Conservation (phyloP, 2,113 vertebrate species). For the Gopherus flavomarginatus region DNA sequence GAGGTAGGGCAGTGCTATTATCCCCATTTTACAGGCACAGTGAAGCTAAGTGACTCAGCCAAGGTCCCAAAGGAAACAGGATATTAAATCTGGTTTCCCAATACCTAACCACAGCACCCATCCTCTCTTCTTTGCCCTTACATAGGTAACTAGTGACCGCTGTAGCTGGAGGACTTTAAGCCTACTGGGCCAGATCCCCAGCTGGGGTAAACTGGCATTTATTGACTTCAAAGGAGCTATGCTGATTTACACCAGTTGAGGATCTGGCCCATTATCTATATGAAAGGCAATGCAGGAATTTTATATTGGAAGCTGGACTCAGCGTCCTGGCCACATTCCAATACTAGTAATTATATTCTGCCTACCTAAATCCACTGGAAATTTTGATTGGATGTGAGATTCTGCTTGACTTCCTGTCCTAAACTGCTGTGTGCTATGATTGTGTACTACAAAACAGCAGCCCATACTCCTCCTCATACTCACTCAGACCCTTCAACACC, state of each 20-base stretch:
- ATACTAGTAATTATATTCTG: background rate
- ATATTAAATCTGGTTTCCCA: background rate
- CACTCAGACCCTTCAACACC: background rate
- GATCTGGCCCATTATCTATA: background rate
- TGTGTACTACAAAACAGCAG: fast-evolving
- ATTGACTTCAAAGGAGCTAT: background rate
- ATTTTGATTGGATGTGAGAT: fast-evolving
- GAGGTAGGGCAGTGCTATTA: background rate
- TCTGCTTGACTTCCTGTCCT: background rate
- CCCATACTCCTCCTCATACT: fast-evolving
- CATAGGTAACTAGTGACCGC: background rate
- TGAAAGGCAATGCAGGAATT: background rate
- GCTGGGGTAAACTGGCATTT: background rate
- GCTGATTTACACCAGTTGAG: background rate
- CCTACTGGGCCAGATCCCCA: background rate
- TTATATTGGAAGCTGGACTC: background rate
- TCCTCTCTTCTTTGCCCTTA: background rate
- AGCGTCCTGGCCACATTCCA: background rate
- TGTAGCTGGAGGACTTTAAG: background rate
- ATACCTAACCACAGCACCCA: background rate
- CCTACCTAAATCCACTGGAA: background rate
- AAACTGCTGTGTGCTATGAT: fast-evolving
- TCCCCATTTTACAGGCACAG: background rate
- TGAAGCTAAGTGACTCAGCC: background rate
- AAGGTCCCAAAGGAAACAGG: fast-evolving